phyloP scores from a whole-genome alignment of 2,888 invertebrate genomes.

The Mylabris sibirica region DNA sequence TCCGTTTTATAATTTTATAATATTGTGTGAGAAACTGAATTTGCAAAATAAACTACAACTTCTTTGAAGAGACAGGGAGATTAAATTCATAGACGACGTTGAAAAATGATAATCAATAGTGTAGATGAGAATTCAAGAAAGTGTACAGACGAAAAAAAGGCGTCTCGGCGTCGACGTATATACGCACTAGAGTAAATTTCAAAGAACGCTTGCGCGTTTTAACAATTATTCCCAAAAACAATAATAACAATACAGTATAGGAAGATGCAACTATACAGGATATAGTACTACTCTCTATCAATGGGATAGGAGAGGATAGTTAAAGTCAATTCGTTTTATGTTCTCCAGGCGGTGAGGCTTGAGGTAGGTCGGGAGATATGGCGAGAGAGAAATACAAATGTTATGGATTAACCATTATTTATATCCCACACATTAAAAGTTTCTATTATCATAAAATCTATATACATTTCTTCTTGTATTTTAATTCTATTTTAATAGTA shows the following conservation, averaged over 20 bases:
- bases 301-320: background rate
- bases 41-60: background rate
- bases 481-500: background rate
- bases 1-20: background rate
- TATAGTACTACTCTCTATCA: background rate
- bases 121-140: slow-evolving; percentile 31
- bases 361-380: background rate
- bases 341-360: background rate
- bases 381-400: background rate
- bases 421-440: no score
- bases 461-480: background rate
- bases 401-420: background rate
- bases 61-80: background rate
- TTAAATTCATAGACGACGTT: background rate
- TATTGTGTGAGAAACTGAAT: background rate
- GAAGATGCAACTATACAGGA: background rate
- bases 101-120: slow-evolving; percentile 49
- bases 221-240: slow-evolving; percentile 14
- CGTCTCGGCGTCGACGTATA: slow-evolving; percentile 55
- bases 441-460: background rate
- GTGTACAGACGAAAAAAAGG: slow-evolving; percentile 40
- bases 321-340: background rate
- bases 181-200: slow-evolving; percentile 49
- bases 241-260: background rate
- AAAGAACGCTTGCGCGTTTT: slow-evolving; percentile 43